A percentile compares a stretch with the other conserved stretches of the same genome.
Conservation (phyloP, 2,888 invertebrate genomes). For the Pardosa pseudoannulata region DNA sequence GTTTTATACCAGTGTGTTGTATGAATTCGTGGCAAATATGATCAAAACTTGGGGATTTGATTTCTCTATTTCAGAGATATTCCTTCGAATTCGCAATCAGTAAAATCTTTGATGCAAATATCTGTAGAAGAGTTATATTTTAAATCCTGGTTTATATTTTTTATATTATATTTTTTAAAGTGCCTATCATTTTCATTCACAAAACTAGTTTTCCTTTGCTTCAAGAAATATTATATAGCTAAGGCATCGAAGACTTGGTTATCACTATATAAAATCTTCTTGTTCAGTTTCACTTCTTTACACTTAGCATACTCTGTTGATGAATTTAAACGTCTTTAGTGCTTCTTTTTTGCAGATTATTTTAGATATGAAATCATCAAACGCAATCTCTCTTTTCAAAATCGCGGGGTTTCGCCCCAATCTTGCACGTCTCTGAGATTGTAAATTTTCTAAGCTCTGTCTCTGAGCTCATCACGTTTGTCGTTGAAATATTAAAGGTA, state of each 20-base stretch:
- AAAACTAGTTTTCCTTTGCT: slow-evolving; percentile 14
- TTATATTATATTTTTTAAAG: background rate
- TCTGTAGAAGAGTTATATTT: background rate
- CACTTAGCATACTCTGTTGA: background rate
- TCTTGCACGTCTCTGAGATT: background rate
- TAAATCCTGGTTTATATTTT: background rate
- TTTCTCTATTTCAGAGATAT: slow-evolving; percentile 11
- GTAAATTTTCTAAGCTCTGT: background rate
- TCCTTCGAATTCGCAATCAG: background rate
- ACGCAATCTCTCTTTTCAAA: slow-evolving; percentile 26
- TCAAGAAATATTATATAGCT: background rate
- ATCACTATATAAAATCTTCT: background rate
- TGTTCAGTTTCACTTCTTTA: background rate
- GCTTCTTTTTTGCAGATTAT: slow-evolving; percentile 38
- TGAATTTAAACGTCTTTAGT: slow-evolving; percentile 25
- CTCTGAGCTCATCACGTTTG: background rate
- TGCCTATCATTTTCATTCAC: slow-evolving; percentile 17
- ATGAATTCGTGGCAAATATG: slow-evolving; percentile 21
- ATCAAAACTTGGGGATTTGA: slow-evolving; percentile 11
- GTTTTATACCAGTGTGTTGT: slow-evolving; percentile 24
- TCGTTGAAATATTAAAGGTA: background rate
- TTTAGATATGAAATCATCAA: slow-evolving; percentile 33
- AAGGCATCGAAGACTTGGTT: slow-evolving; percentile 21
- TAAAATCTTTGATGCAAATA: slow-evolving; percentile 16
- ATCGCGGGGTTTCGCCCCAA: background rate